These are phyloP conservation scores for Arnoldichthys spilopterus DNA, from an alignment of 2,797 vertebrate genomes.

Conservation along the genomic window DNA sequence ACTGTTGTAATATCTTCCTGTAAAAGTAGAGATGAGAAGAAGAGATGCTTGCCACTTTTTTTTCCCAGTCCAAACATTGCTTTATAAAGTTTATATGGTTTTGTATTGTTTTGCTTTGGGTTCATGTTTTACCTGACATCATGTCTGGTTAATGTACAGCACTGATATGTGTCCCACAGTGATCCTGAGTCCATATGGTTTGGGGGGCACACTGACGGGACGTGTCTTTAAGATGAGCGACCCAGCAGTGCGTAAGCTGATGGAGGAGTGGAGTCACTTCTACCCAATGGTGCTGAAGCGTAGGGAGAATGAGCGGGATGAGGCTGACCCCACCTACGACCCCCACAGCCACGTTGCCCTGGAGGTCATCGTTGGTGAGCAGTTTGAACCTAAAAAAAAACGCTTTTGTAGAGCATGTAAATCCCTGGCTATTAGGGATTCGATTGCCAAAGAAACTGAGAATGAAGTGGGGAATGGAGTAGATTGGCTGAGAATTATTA, in stretches of 20 bases:
- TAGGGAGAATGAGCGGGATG: constrained; percentile 82
- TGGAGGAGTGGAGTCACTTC: constrained; percentile 98
- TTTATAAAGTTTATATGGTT: too few species aligned
- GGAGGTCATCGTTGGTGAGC: constrained; percentile 95
- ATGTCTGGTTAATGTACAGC: not conserved
- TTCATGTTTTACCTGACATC: too few species aligned
- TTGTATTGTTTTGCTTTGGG: too few species aligned
- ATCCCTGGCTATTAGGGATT: too few species aligned
- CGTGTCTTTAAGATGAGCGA: constrained; percentile 96
- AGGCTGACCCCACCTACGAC: constrained; percentile 82
- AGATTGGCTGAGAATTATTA: too few species aligned
- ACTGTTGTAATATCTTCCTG: too few species aligned
- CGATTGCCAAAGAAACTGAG: too few species aligned
- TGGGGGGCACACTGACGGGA: constrained; percentile 93
- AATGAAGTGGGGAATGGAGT: too few species aligned
- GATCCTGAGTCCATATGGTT: constrained; percentile 93
- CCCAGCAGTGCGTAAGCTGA: constrained; percentile 89
- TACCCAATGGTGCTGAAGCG: constrained; percentile 93
- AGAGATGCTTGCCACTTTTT: too few species aligned
- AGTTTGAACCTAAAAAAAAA: not conserved
- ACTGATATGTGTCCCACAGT: constrained; percentile 72
- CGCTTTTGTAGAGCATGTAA: too few species aligned
- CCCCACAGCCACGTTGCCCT: constrained; percentile 90
- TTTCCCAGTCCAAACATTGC: too few species aligned
- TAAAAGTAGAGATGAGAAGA: too few species aligned